Base-by-base conservation (phyloP, 2,888 invertebrate species). In the Lymantria monacha region DNA sequence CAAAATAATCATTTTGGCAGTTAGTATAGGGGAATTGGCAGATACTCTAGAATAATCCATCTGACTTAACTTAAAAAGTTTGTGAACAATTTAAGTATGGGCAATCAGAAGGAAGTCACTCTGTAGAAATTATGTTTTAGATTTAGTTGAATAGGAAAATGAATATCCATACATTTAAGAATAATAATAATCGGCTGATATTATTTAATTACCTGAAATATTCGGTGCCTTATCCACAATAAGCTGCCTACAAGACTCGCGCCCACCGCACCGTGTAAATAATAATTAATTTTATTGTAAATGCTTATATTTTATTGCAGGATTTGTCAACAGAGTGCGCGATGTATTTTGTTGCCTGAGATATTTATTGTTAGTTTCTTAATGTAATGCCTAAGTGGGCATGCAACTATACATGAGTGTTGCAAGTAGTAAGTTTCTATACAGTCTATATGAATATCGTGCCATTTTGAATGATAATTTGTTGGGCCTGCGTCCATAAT, bases 201-300 rank as follows among this genome's bases (percentile, higher is more conserved):
- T 22, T 22, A 22, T 22, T 22, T 22, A 22, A 3, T 22, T 22
- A 22, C 22, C 22, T 5, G 22, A 22, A 22, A 22, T 22, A 22
- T 22, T 33, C 10, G 9, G 14, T 41, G 52, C 49, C 68, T 41
- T 76, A 76, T 88, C 90, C 83, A 72, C 60, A 46, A 37, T 42
- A 68, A 54, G 40, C 70, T 57, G 53, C 55, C 79, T 55, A 58
- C 46, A 68, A 66, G 69, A 72, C 81, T 74, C 79, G 81, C 81
- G 87, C 85, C 83, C 86, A 82, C 81, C 75, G 77, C 72, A 79
- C 85, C 90, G 87, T 91, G 91, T 91, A 91, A 91, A 91, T 91
- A 91, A 91, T 91, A 91, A 91, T 91, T 91, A 91, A 91, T 91
- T 89, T 91, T 91, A 91, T 91, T 91, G 91, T 91, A 89, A 91